These are phyloP conservation scores for Zaprionus vittiger DNA, from an alignment of 1,140 invertebrate genomes.

Conservation along the genomic window DNA sequence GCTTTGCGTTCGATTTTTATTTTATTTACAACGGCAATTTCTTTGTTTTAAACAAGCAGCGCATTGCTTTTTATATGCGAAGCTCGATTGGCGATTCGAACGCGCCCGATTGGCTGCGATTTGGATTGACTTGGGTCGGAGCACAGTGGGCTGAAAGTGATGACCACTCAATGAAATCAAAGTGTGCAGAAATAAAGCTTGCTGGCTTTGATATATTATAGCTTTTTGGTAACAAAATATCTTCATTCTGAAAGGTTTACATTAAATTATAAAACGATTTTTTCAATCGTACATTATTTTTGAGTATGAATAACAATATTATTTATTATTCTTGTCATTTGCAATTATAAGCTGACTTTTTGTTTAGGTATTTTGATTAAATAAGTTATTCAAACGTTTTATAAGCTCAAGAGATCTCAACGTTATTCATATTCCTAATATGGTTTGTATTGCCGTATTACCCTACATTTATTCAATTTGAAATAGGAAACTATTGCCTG, in stretches of 20 bases:
- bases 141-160: conserved; percentile 23
- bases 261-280: too few species aligned
- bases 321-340: too few species aligned
- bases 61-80: conserved; percentile 80
- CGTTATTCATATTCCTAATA: neutral
- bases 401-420: neutral
- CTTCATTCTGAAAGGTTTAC: too few species aligned
- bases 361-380: too few species aligned
- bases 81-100: conserved; percentile 75
- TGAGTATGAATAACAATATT: too few species aligned
- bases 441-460: neutral
- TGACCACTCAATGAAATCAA: neutral
- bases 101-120: conserved; percentile 78
- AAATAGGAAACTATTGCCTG: neutral
- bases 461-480: too few species aligned
- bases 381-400: neutral
- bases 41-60: conserved; percentile 81
- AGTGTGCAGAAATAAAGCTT: neutral
- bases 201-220: too few species aligned
- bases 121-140: conserved; percentile 34
- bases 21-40: conserved; percentile 81
- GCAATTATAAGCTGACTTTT: too few species aligned
- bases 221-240: too few species aligned
- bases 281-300: too few species aligned
- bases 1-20: conserved; percentile 54